Base-by-base conservation (phyloP, 2,888 invertebrate species). In the Apomyelois bistriatella region DNA sequence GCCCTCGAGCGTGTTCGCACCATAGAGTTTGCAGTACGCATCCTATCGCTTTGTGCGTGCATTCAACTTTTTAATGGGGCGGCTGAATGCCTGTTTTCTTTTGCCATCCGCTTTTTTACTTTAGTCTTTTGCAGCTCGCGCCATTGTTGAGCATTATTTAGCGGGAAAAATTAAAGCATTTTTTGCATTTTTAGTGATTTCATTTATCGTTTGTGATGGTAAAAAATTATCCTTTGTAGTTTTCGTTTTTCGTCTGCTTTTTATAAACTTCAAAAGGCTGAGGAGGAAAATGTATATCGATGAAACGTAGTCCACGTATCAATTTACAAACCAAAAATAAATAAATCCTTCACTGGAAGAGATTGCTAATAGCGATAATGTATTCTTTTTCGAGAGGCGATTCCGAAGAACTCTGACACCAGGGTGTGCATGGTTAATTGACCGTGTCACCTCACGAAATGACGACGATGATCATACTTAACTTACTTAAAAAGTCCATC, bases 81-180 rank as follows among this genome's bases (percentile, higher is more conserved):
- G 60, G 52, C 54, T 65, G 64, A 65, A 63, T 59, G 51, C 22
- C 36, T 40, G 43, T 53, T 53, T 43, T 40, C 53, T 42, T 58
- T 55, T 55, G 48, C 53, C 32, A 5, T 12, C 41, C 36, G 5
- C 32, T 53, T 54, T 48, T 50, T 47, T 52, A n/a, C 15, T 42
- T 30, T 32, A 35, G 41, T 42, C 42, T 51, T 51, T 51, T 51
- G 30, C 51, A 38, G 37, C 13, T 38, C 13, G 42, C 41, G 42
- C 15, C 30, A 42, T 42, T 42, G 28, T 43, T 30, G 17, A 13
- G 17, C n/a, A 22, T 10, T 41, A 17, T 30, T 13, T 9, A 10
- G 3, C 12, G 22, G 43, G 43, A 8, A 43, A 47, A 48, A 48
- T 48, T 16, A 36, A 35, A 36, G 35, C 16, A 16, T 47, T 43